Evolutionary conservation across 2,113 vertebrate genomes (phyloP), one percentile per base, ranked within the genome.

Genomic region (Eptatretus burgeri): DNA sequence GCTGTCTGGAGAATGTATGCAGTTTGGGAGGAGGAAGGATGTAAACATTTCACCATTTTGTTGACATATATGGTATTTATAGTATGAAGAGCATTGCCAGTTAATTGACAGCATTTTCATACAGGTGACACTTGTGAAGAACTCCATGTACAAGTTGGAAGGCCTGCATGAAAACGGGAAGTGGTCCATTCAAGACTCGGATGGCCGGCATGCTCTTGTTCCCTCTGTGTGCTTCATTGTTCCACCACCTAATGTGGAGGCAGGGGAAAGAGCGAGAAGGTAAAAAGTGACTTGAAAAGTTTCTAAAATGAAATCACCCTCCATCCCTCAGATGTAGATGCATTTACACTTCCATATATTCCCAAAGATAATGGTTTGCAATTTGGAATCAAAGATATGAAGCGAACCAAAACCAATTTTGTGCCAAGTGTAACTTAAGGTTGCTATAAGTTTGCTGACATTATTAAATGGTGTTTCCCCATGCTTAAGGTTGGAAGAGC

Each of bases 201-300:
- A 69, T 0, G 80, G 85, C 49, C 66, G 66, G 0, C 84, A 93
- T 71, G 78, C 87, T 0, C 2, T 77, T 0, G 89, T 95, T 49
- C 91, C 91, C 0, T 98, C 91, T 0, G 89, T 96, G 65, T 96
- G 89, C 70, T 94, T 94, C 76, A 77, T 79, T 27, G 74, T 94
- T 64, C 85, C 89, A 0, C 78, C 89, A 0, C 87, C 81, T 14
- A 98, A 93, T 74, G 83, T 81, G 67, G 89, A 96, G 64, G 85
- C 86, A 1, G 67, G 78, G 67, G 86, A 91, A 0, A 76, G 79
- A 0, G 73, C 84, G 5, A 67, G 70, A 67, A 78, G 82, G 89
- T 95, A 50, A 20, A 20, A 20, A 12, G 70, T 49, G 5, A 51
- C 19, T 11, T 5, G 18, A 41, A 41, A 41, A 41, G 27, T 41